Base-by-base conservation (phyloP, 2,888 invertebrate species). In the Notodonta dromedarius region DNA sequence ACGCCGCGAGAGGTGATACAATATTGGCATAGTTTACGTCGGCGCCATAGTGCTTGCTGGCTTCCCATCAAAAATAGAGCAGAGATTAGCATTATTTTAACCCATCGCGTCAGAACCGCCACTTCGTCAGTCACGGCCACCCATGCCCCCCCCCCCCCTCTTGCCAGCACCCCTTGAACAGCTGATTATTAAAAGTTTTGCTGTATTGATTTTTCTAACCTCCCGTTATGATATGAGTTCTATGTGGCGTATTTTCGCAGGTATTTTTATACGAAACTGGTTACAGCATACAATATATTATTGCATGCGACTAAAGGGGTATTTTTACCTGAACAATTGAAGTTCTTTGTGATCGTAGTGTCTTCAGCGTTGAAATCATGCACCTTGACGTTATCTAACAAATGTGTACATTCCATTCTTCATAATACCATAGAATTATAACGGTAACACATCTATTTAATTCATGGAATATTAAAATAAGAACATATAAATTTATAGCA, bases 371-470 rank as follows among this genome's bases (percentile, higher is more conserved):
- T 88, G 83, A 91, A 87, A 85, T 91, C 89, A 80, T 92, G 90
- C 86, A 94, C 89, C 87, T 94, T 94, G 85, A 95, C 94, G 93
- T 95, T 94, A 90, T 95, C 95, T 88, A 93, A 93, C 82, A 96
- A 94, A 94, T 96, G 96, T 83, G 95, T 94, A 90, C 96, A 96
- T 94, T 96, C 95, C 96, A 96, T 96, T 86, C 85, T 94, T 94
- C 91, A 92, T 92, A 76, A 66, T 82, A 82, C 61, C 60, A 71
- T 75, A 70, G 62, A 80, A 79, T 76, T 67, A 68, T 80, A 81
- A 78, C 78, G 77, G 69, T 74, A 73, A 70, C 69, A 71, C 76
- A 75, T 74, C 68, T 57, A 69, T 77, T 78, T 83, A 83, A 83
- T 84, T 85, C 85, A 85, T 86, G 75, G 69, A 83, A 82, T 80